Evolutionary conservation across 2,888 invertebrate genomes (phyloP).

Genomic region (Drepanosiphum platanoidis): DNA sequence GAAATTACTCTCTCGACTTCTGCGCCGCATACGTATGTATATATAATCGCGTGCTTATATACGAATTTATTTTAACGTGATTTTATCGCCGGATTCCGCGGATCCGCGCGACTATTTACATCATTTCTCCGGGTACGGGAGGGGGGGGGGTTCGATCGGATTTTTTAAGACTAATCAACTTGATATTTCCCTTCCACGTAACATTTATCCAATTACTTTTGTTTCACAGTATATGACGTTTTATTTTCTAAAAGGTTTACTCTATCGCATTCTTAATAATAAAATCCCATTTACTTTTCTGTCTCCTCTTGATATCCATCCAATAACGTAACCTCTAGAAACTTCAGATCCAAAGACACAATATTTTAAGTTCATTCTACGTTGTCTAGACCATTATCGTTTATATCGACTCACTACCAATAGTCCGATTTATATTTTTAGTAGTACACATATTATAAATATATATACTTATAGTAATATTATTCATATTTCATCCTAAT

Average conservation of each 20-base stretch:
- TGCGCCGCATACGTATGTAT: too few species aligned
- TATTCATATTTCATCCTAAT: background rate
- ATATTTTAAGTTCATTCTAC: background rate
- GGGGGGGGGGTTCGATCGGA: background rate
- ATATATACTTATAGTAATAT: background rate
- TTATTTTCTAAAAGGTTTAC: conserved; percentile 15
- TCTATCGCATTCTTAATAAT: background rate
- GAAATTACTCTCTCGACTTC: too few species aligned
- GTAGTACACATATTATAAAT: background rate
- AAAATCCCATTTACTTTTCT: background rate
- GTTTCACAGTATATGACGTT: background rate
- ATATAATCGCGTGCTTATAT: too few species aligned
- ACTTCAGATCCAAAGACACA: background rate
- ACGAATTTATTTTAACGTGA: background rate
- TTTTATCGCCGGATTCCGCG: background rate
- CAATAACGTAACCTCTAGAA: background rate
- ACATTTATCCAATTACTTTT: conserved; percentile 7
- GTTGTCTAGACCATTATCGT: background rate
- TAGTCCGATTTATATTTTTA: background rate
- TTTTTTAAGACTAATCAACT: background rate
- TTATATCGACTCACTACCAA: background rate
- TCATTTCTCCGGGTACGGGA: background rate
- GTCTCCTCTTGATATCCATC: background rate
- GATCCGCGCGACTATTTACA: background rate
- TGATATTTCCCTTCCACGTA: background rate